These are phyloP conservation scores for Lepus americanus DNA, from an alignment of 2,113 vertebrate genomes.

Conservation along the genomic window DNA sequence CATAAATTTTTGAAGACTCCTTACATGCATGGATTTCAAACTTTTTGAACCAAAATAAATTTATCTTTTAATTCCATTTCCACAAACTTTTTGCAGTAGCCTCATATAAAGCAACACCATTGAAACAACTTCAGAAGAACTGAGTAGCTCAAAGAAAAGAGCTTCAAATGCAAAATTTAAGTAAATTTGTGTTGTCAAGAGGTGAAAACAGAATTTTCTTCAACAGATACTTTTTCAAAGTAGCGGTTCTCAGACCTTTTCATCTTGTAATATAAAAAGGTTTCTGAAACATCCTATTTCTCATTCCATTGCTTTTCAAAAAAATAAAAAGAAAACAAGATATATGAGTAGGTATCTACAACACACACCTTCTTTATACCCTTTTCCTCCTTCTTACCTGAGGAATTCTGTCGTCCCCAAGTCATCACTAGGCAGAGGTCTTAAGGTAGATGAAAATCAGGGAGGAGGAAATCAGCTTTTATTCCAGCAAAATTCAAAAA, in stretches of 20 bases:
- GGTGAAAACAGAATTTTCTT: neutral
- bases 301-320: neutral
- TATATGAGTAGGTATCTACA: neutral
- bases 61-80: too few species aligned
- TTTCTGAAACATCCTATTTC: neutral
- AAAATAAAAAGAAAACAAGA: neutral
- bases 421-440: neutral
- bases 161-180: constrained; percentile 12
- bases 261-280: neutral
- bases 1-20: too few species aligned
- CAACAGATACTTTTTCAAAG: neutral
- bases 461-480: neutral
- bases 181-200: neutral
- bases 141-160: neutral
- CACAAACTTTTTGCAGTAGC: too few species aligned
- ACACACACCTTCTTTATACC: neutral
- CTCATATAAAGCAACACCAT: neutral
- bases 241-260: neutral
- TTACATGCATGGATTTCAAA: too few species aligned
- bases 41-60: too few species aligned
- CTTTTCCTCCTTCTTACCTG: neutral
- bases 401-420: neutral
- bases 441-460: neutral
- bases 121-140: constrained; percentile 43
- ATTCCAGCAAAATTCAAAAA: neutral